Percentiles rank a stretch among this genome's conserved stretches.
Conservation (phyloP, 2,113 vertebrate genomes). For the Takifugu bimaculatus region DNA sequence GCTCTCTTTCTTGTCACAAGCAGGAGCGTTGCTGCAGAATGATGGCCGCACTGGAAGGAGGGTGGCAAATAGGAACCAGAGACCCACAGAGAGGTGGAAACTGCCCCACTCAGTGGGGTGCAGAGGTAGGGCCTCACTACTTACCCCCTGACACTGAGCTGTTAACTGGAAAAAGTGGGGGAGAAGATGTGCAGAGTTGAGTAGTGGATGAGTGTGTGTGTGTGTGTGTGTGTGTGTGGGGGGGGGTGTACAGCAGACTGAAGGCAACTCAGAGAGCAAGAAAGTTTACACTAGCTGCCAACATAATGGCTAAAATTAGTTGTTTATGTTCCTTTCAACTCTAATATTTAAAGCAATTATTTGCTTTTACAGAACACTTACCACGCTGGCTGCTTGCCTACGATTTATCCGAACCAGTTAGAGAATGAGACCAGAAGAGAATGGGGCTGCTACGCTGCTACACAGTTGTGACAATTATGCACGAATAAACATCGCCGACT, state of each 20-base stretch:
- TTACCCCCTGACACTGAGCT: slow-evolving; percentile 84
- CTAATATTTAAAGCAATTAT: slow-evolving; percentile 57
- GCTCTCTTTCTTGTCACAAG: slow-evolving; percentile 53
- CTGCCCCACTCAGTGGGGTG: slow-evolving; percentile 43
- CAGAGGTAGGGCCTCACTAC: slow-evolving; percentile 77
- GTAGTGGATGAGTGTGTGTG: slow-evolving; percentile 8
- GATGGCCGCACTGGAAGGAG: slow-evolving; percentile 53
- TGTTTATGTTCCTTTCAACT: slow-evolving; percentile 64
- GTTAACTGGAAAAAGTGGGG: slow-evolving; percentile 70
- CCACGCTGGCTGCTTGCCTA: slow-evolving; percentile 34
- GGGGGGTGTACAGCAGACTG: neutral
- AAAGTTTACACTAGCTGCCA: slow-evolving; percentile 50
- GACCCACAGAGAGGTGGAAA: slow-evolving; percentile 38
- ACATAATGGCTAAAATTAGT: slow-evolving; percentile 36
- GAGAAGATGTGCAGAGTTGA: slow-evolving; percentile 48
- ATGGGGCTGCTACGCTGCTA: slow-evolving; percentile 25
- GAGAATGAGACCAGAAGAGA: slow-evolving; percentile 39
- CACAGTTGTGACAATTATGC: slow-evolving; percentile 46
- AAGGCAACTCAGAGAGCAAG: slow-evolving; percentile 30
- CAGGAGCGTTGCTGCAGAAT: slow-evolving; percentile 36
- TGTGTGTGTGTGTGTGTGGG: neutral
- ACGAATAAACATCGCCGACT: slow-evolving; percentile 55
- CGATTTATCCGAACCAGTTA: slow-evolving; percentile 57
- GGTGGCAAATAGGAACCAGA: slow-evolving; percentile 62
- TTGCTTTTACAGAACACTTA: slow-evolving; percentile 59